A percentile compares a stretch with the other conserved stretches of the same genome.
phyloP scores from a whole-genome alignment of 1,140 invertebrate genomes.

The Hylaeus anthracinus region DNA sequence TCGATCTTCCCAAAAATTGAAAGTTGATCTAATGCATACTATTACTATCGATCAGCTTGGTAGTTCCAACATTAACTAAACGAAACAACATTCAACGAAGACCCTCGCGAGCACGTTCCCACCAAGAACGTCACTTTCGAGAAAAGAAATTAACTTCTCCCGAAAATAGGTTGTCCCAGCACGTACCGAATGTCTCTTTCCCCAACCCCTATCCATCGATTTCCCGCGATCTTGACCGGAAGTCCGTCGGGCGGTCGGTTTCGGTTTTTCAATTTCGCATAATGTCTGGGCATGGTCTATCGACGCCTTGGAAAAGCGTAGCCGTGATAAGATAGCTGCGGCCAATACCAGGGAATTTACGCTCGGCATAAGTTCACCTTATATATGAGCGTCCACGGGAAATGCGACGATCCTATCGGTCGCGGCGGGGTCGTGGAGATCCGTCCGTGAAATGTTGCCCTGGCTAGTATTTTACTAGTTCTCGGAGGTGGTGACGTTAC shows the following conservation, averaged over 20 bases:
- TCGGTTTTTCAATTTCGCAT: slow-evolving; percentile 80
- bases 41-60: too few species aligned
- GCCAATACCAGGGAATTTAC: slow-evolving; percentile 74
- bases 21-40: too few species aligned
- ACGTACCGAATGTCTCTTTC: too few species aligned
- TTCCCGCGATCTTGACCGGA: slow-evolving; percentile 64
- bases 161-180: not conserved
- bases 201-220: not conserved
- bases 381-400: slow-evolving; percentile 80
- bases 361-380: slow-evolving; percentile 78
- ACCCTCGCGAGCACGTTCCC: too few species aligned
- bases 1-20: too few species aligned
- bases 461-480: slow-evolving; percentile 65
- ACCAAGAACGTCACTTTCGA: too few species aligned
- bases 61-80: too few species aligned
- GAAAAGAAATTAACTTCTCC: not conserved
- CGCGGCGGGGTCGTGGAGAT: slow-evolving; percentile 50
- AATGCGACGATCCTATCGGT: slow-evolving; percentile 81
- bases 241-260: slow-evolving; percentile 60
- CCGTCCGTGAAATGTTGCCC: slow-evolving; percentile 67
- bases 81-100: too few species aligned
- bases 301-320: slow-evolving; percentile 71
- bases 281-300: slow-evolving; percentile 73
- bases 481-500: slow-evolving; percentile 8
- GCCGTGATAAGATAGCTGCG: slow-evolving; percentile 76